Evolutionary conservation across 2,888 invertebrate genomes (phyloP), one percentile per base, ranked within the genome.

Genomic region (Cataglyphis rosenhaueri): DNA sequence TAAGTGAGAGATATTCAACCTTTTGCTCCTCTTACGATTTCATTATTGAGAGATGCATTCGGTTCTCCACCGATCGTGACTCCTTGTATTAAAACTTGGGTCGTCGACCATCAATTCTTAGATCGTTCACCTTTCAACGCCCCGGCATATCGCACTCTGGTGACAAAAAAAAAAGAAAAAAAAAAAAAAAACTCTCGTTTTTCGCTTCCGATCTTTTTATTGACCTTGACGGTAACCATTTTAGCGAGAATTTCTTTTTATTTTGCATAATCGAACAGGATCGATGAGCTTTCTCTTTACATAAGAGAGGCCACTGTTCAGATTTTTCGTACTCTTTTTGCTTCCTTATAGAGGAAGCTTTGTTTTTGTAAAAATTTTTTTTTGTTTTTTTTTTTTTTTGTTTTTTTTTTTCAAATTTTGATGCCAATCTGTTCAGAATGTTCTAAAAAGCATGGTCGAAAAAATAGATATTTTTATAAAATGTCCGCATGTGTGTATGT

Each of bases 21-120:
- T 62, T 76, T 82, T 41, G 29, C 68, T 62, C 38, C 18, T 35
- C 48, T 64, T 15, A 57, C 29, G 29, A 68, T 76, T 52, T 68
- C 76, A 38, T 82, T 76, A 76, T 66, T 41, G 52, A 52, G 41
- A 76, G 38, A 76, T 6, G 21, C 21, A 35, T 41, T 68, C 29
- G 29, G 61, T 75, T 68, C 76, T 68, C 62, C 32, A 35, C 15
- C 41, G 62, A 82, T 76, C 64, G 61, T 57, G 55, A 78, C 55
- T 78, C 61, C 59, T 68, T 61, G 29, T 68, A 81, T 75, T 70
- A 62, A 62, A 75, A 81, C 70, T 74, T 81, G 48, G 81, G 57
- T 81, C 81, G 64, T 68, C 64, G 81, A 81, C 70, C 81, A 75
- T 84, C 81, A 64, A 70, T 75, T 65, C 74, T 57, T 52, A 74